Evolutionary conservation across 2,888 invertebrate species (phyloP).

Genomic region (Andricus quercusramuli): DNA sequence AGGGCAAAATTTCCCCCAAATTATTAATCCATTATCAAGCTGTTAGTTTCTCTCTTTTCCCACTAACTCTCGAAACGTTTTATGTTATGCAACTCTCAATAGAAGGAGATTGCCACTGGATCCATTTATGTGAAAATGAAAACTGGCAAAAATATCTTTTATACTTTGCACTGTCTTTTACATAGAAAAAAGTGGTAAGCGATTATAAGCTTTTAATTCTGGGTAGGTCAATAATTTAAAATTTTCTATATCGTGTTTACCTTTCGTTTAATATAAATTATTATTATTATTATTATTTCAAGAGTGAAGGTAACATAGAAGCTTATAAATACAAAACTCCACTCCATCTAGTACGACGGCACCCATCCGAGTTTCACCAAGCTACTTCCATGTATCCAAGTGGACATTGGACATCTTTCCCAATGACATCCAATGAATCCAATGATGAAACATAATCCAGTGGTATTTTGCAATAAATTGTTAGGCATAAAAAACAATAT

Average conservation of each 20-base stretch:
- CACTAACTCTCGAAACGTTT: not conserved
- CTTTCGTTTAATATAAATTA: too few species aligned
- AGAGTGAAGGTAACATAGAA: too few species aligned
- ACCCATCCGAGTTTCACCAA: too few species aligned
- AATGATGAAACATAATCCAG: not conserved
- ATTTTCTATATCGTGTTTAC: not conserved
- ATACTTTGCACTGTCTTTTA: not conserved
- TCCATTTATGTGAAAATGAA: conserved; percentile 28
- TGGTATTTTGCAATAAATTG: not conserved
- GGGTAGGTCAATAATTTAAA: not conserved
- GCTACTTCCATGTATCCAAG: too few species aligned
- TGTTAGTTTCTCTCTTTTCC: not conserved
- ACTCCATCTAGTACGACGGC: too few species aligned
- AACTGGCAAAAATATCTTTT: conserved; percentile 1
- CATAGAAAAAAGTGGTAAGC: not conserved
- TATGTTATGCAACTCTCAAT: not conserved
- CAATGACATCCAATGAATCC: too few species aligned
- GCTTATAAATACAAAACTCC: too few species aligned
- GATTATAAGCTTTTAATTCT: not conserved
- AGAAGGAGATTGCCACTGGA: conserved; percentile 8
- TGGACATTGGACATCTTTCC: too few species aligned
- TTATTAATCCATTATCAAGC: conserved; percentile 2
- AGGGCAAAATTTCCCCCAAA: not conserved
- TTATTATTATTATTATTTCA: too few species aligned
- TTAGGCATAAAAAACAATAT: not conserved